These are phyloP conservation scores for Drosophila yooni DNA, from an alignment of 2,888 invertebrate species.

Conservation along the genomic window DNA sequence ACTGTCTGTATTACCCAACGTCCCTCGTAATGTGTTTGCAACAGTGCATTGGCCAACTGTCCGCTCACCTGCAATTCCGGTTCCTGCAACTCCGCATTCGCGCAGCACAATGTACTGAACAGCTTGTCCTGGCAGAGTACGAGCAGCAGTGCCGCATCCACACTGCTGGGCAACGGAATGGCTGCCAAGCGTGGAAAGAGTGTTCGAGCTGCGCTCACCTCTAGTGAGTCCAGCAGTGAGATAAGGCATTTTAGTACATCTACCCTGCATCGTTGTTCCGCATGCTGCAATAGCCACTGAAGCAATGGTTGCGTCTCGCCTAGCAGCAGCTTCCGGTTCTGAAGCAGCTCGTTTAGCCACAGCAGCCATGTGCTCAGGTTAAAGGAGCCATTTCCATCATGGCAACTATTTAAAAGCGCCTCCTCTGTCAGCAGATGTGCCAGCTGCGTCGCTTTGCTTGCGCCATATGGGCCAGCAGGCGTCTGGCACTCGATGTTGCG, in stretches of 20 bases:
- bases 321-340: slow-evolving; percentile 22
- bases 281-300: slow-evolving; percentile 42
- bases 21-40: slow-evolving; percentile 43
- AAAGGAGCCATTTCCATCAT: slow-evolving; percentile 24
- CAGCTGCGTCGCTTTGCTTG: slow-evolving; percentile 31
- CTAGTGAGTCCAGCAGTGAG: slow-evolving; percentile 29
- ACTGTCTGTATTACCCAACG: slow-evolving; percentile 1
- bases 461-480: slow-evolving; percentile 31
- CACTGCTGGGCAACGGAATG: slow-evolving; percentile 6
- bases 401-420: not conserved
- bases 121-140: slow-evolving; percentile 47
- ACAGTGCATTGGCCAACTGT: slow-evolving; percentile 29
- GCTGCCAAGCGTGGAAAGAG: slow-evolving; percentile 22
- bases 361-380: slow-evolving; percentile 44
- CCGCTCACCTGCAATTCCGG: slow-evolving; percentile 16
- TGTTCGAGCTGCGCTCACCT: not conserved
- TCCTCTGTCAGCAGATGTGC: slow-evolving; percentile 46
- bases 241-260: slow-evolving; percentile 36
- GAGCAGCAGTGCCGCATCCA: slow-evolving; percentile 31
- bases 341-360: slow-evolving; percentile 61
- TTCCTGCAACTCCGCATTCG: slow-evolving; percentile 4
- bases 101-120: slow-evolving; percentile 8
- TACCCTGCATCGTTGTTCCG: not conserved
- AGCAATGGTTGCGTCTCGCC: slow-evolving; percentile 39
- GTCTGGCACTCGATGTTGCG: slow-evolving; percentile 28